Evolutionary conservation across 1,140 invertebrate genomes (phyloP), one percentile per base, ranked within the genome.

Genomic region (Plodia interpunctella): DNA sequence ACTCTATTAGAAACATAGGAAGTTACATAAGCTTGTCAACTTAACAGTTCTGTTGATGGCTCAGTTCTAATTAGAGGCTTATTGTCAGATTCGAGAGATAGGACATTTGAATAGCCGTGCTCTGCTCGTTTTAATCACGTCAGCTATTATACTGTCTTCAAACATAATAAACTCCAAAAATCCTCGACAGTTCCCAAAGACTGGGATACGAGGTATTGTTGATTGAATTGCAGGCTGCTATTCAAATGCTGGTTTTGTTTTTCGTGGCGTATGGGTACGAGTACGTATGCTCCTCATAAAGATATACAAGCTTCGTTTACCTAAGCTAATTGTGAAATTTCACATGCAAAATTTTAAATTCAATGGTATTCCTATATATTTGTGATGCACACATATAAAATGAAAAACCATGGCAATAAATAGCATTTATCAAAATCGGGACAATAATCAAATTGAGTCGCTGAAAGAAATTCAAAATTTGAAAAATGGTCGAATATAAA

Each of bases 31-130:
- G 25, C 21, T 55, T 68, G 61, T 63, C 62, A 61, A 52, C 49
- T 52, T 68, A 57, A 64, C 60, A 60, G 57, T 53, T 44, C 38
- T 15, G n/a, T 44, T 44, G 38, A 44, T 44, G 38, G 38, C 38
- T 15, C 6, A 44, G 38, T 15, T 44, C 38, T 44, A 44, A 44
- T 44, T 44, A 44, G 38, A 44, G 38, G 13, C 38, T 44, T 17
- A 44, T 44, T 44, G 38, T 44, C 38, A 44, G 38, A 44, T 44
- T 32, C 30, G 30, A 6, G 38, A 44, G 38, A 17, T n/a, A 44
- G 38, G 38, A 44, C 38, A 15, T 44, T 44, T 44, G 38, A 44
- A 44, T 44, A 44, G 38, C 38, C 15, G n/a, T 10, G 8, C 13
- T 11, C 15, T n/a, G 38, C 38, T 44, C 38, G 13, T 15, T 44